Evolutionary conservation across 2,797 vertebrate genomes (phyloP).

Genomic region (Scleropages formosus): DNA sequence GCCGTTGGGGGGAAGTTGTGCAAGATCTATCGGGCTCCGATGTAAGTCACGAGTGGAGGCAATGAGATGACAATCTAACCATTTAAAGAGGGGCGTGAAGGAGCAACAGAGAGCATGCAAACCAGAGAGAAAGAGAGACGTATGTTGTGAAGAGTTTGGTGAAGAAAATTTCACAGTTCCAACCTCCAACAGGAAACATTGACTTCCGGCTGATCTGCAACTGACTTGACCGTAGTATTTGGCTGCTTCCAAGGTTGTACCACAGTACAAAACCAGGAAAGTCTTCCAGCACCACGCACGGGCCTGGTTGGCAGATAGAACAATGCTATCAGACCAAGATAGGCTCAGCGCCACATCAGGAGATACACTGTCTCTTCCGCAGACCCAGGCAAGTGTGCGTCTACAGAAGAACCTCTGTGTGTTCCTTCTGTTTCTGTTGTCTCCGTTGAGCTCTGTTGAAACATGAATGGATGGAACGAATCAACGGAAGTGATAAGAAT

Average conservation of each 20-base stretch:
- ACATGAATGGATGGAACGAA: neutral
- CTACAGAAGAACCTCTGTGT: neutral
- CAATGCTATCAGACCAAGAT: conserved; percentile 54
- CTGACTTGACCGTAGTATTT: conserved; percentile 14
- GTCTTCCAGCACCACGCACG: conserved; percentile 29
- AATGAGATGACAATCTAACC: neutral
- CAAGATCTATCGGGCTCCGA: neutral
- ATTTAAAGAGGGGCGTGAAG: neutral
- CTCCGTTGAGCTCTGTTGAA: neutral
- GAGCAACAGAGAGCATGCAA: neutral
- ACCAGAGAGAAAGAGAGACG: neutral
- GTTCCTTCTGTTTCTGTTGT: neutral
- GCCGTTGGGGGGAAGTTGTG: neutral
- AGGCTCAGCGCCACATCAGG: conserved; percentile 37
- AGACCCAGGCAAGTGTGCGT: conserved; percentile 52
- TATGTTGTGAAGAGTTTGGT: conserved; percentile 18
- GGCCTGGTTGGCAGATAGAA: conserved; percentile 30
- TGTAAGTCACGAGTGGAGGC: neutral
- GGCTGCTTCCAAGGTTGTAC: conserved; percentile 17
- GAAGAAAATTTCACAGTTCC: conserved; percentile 55
- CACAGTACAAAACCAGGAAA: conserved; percentile 33
- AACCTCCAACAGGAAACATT: conserved; percentile 70
- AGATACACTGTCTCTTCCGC: conserved; percentile 56
- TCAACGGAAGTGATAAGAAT: too few relatives aligned
- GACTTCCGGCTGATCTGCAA: conserved; percentile 61